Evolutionary conservation across 2,113 vertebrate genomes (phyloP), one percentile per base, ranked within the genome.

Genomic region (Epinephelus cyanopodus): DNA sequence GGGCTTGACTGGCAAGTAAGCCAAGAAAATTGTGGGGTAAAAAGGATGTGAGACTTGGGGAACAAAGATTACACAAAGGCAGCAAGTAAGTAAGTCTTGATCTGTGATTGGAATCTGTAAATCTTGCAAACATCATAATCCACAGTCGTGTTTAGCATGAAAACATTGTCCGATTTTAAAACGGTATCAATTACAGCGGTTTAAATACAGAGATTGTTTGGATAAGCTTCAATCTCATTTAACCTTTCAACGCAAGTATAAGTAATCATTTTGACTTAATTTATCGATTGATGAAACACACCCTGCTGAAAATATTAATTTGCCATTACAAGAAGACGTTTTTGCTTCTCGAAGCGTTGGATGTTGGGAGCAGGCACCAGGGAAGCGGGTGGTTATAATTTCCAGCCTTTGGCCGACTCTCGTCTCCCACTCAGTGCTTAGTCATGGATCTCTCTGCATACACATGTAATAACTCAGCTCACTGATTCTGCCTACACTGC

Each of bases 401-500:
- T 84, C 53, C 68, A 79, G 83, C 79, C 75, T 47, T 66, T 69
- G 73, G 76, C 67, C 29, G 17, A 69, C 79, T 79, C 74, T 71
- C 25, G 1, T 61, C 86, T 90, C 90, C 77, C 57, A 71, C 83
- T 89, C 64, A 56, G 56, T 63, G 81, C 76, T 91, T 85, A 90
- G 75, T 92, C 90, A 92, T 83, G 80, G 62, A 66, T 88, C 80
- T 89, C 60, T 88, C 29, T 83, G 57, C 48, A 65, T 74, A 54
- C 57, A 77, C 82, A 61, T 77, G 85, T 81, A 83, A 81, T 86
- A 74, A 84, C 88, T 83, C 85, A 69, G 66, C 75, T 66, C 37
- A 14, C 45, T 62, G 74, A 37, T 48, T 85, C 58, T 83, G 88
- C 84, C 79, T 56, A 79, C 89, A 39, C 54, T 45, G 64, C 90